These are phyloP conservation scores for Bombus huntii DNA, from an alignment of 1,140 invertebrate genomes.

Conservation along the genomic window DNA sequence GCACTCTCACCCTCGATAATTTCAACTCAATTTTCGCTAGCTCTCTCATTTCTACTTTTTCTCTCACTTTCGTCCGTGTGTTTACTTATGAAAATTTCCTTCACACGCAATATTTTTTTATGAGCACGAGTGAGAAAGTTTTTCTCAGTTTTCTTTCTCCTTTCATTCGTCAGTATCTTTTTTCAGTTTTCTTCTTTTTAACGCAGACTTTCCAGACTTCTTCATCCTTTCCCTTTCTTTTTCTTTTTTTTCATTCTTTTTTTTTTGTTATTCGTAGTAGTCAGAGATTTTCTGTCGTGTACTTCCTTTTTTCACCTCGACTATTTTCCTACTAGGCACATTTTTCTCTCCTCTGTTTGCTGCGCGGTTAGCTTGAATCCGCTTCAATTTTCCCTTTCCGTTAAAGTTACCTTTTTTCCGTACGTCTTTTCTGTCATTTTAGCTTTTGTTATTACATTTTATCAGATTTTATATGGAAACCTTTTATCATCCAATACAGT, in stretches of 20 bases:
- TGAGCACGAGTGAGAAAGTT: too few species aligned
- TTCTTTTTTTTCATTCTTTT: fast-evolving
- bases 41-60: background rate
- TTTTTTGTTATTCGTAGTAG: background rate
- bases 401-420: too few species aligned
- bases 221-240: background rate
- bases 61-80: background rate
- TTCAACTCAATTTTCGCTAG: conserved; percentile 1
- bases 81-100: conserved; percentile 24
- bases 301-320: background rate
- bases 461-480: too few species aligned
- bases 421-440: too few species aligned
- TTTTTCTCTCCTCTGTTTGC: too few species aligned
- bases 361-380: too few species aligned
- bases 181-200: background rate
- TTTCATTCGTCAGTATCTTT: background rate
- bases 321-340: too few species aligned
- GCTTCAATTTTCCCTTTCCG: background rate
- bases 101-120: background rate
- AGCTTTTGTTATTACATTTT: too few species aligned
- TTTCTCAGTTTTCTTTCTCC: background rate
- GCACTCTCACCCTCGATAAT: conserved; percentile 12
- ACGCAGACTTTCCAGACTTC: background rate
- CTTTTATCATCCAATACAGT: too few species aligned
- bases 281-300: background rate